Conservation (phyloP, 2,888 invertebrate genomes). For the Lymantria dispar region DNA sequence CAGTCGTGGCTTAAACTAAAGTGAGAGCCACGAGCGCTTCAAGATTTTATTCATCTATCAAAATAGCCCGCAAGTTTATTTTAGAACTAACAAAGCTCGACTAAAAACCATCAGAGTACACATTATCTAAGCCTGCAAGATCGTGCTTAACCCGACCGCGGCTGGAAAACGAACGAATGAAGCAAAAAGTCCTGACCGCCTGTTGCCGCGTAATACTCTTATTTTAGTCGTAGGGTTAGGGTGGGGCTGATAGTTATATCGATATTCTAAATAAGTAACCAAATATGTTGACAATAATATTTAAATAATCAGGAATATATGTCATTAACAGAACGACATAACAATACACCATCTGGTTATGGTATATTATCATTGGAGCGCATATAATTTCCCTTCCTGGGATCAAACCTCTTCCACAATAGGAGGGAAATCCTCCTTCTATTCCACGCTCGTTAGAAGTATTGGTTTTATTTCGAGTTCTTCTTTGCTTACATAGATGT, state of each 20-base stretch:
- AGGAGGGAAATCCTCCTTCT: no score
- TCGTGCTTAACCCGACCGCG: constrained; percentile 39
- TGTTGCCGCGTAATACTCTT: constrained; percentile 48
- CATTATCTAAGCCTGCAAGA: constrained; percentile 31
- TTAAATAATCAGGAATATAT: no score
- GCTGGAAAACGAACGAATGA: constrained; percentile 38
- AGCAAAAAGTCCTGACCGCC: constrained; percentile 39
- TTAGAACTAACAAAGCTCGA: constrained; percentile 21
- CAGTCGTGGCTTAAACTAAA: no score
- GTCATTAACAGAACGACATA: no score
- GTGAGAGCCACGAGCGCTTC: neutral
- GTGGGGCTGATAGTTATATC: constrained; percentile 13
- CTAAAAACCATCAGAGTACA: constrained; percentile 26
- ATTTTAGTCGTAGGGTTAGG: constrained; percentile 41
- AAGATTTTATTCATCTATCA: constrained; percentile 3
- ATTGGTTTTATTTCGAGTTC: no score
- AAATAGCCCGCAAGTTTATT: constrained; percentile 20
- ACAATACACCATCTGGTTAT: no score
- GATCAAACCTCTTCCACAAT: no score
- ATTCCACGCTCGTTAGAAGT: no score
- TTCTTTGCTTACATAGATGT: no score
- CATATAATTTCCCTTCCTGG: no score
- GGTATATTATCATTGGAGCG: no score
- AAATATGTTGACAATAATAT: neutral
- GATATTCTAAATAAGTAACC: neutral